Base-by-base conservation (phyloP, 1,140 invertebrate species). In the Trigoniulus corallinus region DNA sequence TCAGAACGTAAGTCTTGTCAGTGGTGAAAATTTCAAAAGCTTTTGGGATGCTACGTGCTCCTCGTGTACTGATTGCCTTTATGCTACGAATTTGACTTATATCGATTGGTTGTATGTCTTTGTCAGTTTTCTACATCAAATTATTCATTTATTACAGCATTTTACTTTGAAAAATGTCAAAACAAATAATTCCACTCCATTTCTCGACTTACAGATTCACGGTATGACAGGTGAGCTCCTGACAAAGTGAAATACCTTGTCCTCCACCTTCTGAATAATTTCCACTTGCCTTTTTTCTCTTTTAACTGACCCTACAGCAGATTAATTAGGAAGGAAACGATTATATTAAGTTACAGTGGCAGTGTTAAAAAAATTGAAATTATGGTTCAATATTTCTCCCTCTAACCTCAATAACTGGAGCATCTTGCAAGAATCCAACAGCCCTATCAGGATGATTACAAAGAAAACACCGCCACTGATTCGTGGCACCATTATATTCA, bases 21-120 rank as follows among this genome's bases (percentile, higher is more conserved):
- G 83, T 82, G 1, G 89, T 93, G 67, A 94, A 94, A 54, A 95
- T 93, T 72, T 95, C 89, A 71, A 95, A 94, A 1, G 88, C 88
- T 67, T 88, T 89, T 10, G 89, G 88, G 61, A 94, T 89, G 61
- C 88, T 88, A 48, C 85, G 75, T 43, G 80, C 82, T 20, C 81
- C 80, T 50, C 84, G 71, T 1, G 80, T 82, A 29, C 56, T 62
- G 3, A 75, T 63, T 7, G 92, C 88, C 64, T 91, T 87, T 1
- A 95, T 88, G 54, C 84, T 89, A 27, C 87, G 76, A 50, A 95
- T 92, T 67, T 91, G 84, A 64, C 88, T 84, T 0, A 95, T 80
- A 62, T 88, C 84, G 55, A 88, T 85, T 10, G 73, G 66, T 18
- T 64, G 57, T 1, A 62, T 64, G 34, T 71, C 66, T 59, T 68